Evolutionary conservation across 2,113 vertebrate species (phyloP).

Genomic region (Malurus cyaneus): DNA sequence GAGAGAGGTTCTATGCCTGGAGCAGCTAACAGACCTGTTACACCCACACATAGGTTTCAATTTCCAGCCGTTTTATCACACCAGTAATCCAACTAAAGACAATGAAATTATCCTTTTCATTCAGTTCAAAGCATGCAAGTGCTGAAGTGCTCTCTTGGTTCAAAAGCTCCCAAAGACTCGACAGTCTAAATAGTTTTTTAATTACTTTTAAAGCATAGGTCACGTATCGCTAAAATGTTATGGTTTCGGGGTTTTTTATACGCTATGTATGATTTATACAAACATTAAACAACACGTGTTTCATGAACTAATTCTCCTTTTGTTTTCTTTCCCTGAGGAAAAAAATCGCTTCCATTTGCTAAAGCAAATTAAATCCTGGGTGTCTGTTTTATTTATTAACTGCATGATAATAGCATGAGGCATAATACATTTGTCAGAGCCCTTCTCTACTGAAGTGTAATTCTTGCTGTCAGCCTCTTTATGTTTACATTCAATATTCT

Average conservation of each 20-base stretch:
- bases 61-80: background rate
- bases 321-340: background rate
- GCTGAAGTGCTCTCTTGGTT: background rate
- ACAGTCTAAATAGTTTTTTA: background rate
- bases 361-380: slow-evolving; percentile 50
- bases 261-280: background rate
- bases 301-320: background rate
- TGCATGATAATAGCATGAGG: slow-evolving; percentile 16
- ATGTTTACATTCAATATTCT: slow-evolving; percentile 2
- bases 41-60: background rate
- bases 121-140: background rate
- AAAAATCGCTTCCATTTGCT: slow-evolving; percentile 8
- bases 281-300: background rate
- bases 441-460: background rate
- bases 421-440: slow-evolving; percentile 23
- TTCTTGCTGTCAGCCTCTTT: slow-evolving; percentile 15
- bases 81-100: slow-evolving; percentile 1
- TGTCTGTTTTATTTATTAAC: slow-evolving; percentile 58
- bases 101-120: background rate
- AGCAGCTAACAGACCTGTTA: background rate
- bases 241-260: background rate
- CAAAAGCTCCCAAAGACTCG: background rate
- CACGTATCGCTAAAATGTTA: background rate
- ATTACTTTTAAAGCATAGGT: slow-evolving; percentile 18
- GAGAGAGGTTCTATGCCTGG: background rate